Evolutionary conservation across 92 coral and sea anemone genomes (phyloP), one percentile per base, ranked within the genome.

Genomic region (Hydrozoanthus gracilis): DNA sequence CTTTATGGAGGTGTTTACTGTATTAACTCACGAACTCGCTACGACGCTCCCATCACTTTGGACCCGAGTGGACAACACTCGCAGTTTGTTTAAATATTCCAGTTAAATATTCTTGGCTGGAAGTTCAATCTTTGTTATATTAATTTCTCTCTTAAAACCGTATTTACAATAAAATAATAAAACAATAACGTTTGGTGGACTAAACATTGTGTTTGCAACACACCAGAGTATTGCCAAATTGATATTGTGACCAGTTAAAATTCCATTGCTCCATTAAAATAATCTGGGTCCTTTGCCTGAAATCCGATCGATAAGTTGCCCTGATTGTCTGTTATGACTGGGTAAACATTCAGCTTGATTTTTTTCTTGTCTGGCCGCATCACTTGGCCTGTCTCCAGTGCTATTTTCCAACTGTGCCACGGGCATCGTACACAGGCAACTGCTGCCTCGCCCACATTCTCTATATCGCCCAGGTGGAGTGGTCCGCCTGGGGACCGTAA

Each of bases 401-500:
- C 84, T 74, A 87, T 92, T 84, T 90, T 92, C 97, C 97, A 95
- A 76, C 89, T 91, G 76, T 95, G 98, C 97, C 98, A 95, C 0
- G 97, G 97, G 60, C 97, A 95, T n/a, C 92, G 94, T 2, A 95
- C 76, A 84, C 98, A 93, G 17, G 94, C 94, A 69, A 88, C 46
- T 3, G 83, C 69, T 68, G 93, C 96, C 73, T 92, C 95, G 15
- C 98, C 96, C 14, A 93, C 83, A 73, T 79, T 92, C 83, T 95
- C 95, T 44, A 95, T 94, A 51, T 95, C 98, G 6, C 98, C 94
- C 67, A 95, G 95, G 77, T 95, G 93, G 15, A 95, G 95, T 5
- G 98, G 97, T 2, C 97, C 98, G 45, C 98, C 98, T 95, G 82
- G 68, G 13, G 49, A 46, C 39, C 39, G 39, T 27, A 27, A 27